These are phyloP conservation scores for Apis cerana DNA, from an alignment of 1,140 invertebrate species.

Conservation along the genomic window DNA sequence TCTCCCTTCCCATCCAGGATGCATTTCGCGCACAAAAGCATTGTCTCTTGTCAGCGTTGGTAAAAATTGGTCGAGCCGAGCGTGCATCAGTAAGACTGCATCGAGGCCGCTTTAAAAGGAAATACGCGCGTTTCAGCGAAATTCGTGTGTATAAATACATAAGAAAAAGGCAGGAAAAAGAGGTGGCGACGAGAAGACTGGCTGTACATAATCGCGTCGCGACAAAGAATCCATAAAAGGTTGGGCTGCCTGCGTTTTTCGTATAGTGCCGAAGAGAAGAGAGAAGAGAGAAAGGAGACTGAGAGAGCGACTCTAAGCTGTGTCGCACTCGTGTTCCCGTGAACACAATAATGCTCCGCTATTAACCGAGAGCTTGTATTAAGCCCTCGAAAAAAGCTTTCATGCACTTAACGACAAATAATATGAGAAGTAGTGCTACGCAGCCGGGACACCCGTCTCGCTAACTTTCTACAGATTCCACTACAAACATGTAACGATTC, in stretches of 20 bases:
- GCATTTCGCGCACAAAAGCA: not conserved
- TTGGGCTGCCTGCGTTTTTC: conserved; percentile 58
- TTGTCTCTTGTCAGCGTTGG: no score
- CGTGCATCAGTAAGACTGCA: conserved; percentile 3
- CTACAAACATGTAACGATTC: not conserved
- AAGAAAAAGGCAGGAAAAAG: conserved; percentile 48
- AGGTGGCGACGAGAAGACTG: conserved; percentile 31
- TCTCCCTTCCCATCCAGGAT: not conserved
- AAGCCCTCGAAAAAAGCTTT: conserved; percentile 67
- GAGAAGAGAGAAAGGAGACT: not conserved
- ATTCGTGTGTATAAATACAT: conserved; percentile 46
- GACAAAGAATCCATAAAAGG: conserved; percentile 66
- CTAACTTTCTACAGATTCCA: conserved; percentile 32
- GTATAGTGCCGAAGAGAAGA: conserved; percentile 44
- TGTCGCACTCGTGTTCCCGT: conserved; percentile 48
- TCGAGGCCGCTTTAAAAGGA: conserved; percentile 4
- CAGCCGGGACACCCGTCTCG: conserved; percentile 33
- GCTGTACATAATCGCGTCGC: conserved; percentile 54
- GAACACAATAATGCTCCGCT: conserved; percentile 64
- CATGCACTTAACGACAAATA: conserved; percentile 66
- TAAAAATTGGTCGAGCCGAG: conserved; percentile 11
- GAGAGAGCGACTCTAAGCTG: conserved; percentile 53
- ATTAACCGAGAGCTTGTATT: conserved; percentile 65
- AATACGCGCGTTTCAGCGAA: conserved; percentile 6
- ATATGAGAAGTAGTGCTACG: conserved; percentile 51